phyloP scores from a whole-genome alignment of 2,113 vertebrate genomes.

The Gadus macrocephalus region DNA sequence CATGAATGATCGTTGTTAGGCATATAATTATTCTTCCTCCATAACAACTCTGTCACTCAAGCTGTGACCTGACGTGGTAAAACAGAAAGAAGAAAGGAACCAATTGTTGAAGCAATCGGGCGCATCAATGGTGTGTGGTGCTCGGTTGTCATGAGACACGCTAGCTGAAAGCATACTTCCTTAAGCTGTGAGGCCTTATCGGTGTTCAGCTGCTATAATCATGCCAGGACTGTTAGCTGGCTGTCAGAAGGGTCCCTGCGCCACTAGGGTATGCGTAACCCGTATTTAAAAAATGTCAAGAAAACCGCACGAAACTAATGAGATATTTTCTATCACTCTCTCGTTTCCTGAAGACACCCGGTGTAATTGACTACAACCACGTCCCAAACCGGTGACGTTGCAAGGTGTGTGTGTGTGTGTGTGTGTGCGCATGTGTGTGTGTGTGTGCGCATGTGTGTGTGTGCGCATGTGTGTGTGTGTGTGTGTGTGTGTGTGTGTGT shows the following conservation, averaged over 20 bases:
- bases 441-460: neutral
- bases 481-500: neutral
- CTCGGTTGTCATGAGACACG: neutral
- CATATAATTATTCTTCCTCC: neutral
- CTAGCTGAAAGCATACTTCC: neutral
- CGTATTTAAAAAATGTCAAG: constrained; percentile 9
- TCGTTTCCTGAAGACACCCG: neutral
- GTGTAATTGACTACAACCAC: neutral
- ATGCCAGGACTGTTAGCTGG: neutral
- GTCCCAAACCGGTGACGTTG: neutral
- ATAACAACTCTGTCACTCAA: neutral
- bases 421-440: neutral
- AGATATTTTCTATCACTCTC: neutral
- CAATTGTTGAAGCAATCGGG: neutral
- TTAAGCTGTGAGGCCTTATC: neutral
- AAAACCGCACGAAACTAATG: constrained; percentile 20
- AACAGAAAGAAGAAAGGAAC: neutral
- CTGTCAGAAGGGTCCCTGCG: constrained; percentile 10
- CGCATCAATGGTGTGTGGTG: neutral
- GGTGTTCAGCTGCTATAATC: constrained; percentile 11
- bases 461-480: too few species aligned
- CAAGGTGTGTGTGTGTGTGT: constrained; percentile 2
- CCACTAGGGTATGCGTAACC: neutral
- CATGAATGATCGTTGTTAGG: neutral
- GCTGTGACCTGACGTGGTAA: neutral